A percentile compares a stretch with the other conserved stretches of the same genome.
These are phyloP conservation scores for Sphaerophoria taeniata DNA, from an alignment of 2,888 invertebrate genomes.

Conservation along the genomic window DNA sequence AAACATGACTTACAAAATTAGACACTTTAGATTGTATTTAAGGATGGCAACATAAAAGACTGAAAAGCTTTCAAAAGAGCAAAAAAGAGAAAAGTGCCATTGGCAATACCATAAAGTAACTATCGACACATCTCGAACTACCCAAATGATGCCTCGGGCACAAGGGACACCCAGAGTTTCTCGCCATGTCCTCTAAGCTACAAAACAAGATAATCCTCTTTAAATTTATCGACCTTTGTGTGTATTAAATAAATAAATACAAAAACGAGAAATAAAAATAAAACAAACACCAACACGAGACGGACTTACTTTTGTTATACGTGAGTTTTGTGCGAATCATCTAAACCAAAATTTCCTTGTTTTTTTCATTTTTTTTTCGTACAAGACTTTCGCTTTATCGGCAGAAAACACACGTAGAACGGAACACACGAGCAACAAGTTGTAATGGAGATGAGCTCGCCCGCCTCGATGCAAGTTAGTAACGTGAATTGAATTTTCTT, in stretches of 20 bases:
- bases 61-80: constrained; percentile 28
- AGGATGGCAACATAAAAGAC: constrained; percentile 26
- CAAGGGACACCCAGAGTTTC: constrained; percentile 1
- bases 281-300: neutral
- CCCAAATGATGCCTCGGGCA: constrained; percentile 35
- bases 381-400: constrained; percentile 15
- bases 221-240: constrained; percentile 63
- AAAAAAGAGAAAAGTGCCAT: constrained; percentile 6
- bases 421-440: constrained; percentile 12
- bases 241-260: constrained; percentile 42
- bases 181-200: constrained; percentile 26
- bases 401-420: neutral
- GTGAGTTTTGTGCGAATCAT: constrained; percentile 61
- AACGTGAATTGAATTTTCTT: constrained; percentile 67
- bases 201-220: constrained; percentile 65
- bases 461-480: constrained; percentile 7
- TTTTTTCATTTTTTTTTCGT: constrained; percentile 6
- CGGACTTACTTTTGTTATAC: constrained; percentile 55
- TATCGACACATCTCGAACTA: constrained; percentile 45
- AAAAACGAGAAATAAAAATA: neutral
- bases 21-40: constrained; percentile 37
- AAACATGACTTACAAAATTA: constrained; percentile 42
- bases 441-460: constrained; percentile 10
- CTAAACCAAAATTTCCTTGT: neutral
- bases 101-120: constrained; percentile 40